Evolutionary conservation across 2,888 invertebrate genomes (phyloP).

Genomic region (Gisinianus flammeolus): DNA sequence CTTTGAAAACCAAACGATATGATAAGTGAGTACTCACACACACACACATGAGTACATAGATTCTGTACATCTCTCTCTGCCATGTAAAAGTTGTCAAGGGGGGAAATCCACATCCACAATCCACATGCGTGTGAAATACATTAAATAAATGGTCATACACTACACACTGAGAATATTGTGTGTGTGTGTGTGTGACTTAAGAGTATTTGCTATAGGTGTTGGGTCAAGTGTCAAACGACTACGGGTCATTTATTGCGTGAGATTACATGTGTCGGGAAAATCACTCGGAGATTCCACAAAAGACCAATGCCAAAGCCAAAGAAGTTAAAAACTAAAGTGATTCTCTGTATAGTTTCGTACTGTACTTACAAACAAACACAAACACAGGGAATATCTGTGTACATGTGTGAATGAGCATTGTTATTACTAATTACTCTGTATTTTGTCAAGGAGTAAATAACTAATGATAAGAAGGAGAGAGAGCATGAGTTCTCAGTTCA

Average conservation of each 20-base stretch:
- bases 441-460: too few relatives aligned
- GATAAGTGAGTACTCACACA: not conserved
- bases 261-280: conserved; percentile 30
- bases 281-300: too few relatives aligned
- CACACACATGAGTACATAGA: not conserved
- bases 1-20: not conserved
- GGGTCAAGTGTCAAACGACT: conserved; percentile 20
- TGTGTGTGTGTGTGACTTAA: not conserved
- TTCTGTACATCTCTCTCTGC: not conserved
- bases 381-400: too few relatives aligned
- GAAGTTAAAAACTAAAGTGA: too few relatives aligned
- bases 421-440: too few relatives aligned
- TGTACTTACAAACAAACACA: too few relatives aligned
- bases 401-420: too few relatives aligned
- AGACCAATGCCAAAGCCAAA: too few relatives aligned
- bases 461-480: too few relatives aligned
- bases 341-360: too few relatives aligned
- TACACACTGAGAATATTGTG: not conserved
- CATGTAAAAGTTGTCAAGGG: too few relatives aligned
- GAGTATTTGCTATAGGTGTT: conserved; percentile 20
- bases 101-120: not conserved
- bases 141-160: not conserved
- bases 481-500: too few relatives aligned
- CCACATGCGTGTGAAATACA: not conserved
- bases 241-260: conserved; percentile 35